Base-by-base conservation (phyloP, 2,797 vertebrate genomes). In the Emydoidea blandingii region DNA sequence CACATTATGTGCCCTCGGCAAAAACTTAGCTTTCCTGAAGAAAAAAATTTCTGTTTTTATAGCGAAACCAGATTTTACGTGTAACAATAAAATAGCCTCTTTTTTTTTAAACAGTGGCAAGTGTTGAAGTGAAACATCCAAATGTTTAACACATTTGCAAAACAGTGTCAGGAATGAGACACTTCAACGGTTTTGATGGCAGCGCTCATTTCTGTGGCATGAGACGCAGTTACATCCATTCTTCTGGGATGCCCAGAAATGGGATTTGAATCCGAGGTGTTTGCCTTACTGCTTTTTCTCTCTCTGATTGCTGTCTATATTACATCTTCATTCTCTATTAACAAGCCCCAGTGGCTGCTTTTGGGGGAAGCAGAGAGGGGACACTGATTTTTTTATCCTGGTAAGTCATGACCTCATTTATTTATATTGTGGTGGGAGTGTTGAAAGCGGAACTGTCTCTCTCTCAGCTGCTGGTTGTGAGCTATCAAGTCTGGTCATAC, bases 101-200 rank as follows among this genome's bases (percentile, higher is more conserved):
- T 8, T 49, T 76, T 65, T 62, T 59, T 84, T 81, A 15, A 91
- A 62, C 65, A 62, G 34, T 23, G 91, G 92, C 94, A 94, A 91
- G 8, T 87, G 88, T 72, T 91, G 86, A 95, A 95, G 94, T 85
- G 86, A 96, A 96, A 94, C 96, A 92, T 34, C 53, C 15, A 88
- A 81, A 91, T 88, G 57, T 82, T 92, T 95, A 95, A 83, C 50
- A 68, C 29, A 78, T 59, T 85, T 87, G 59, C 47, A 88, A 96
- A 97, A 94, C 16, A 93, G 68, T 95, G 90, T 0, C 53, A 59
- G 82, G 74, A 79, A 95, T 68, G 91, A 85, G 3, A 3, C 86
- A 76, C 50, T 79, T 68, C 52, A 12, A 21, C 79, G 8, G 62
- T 95, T 96, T 96, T 92, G 89, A 81, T 88, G 62, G 53, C 59